These are phyloP conservation scores for Lasaia peninsularis DNA, from an alignment of 1,140 invertebrate genomes.

Conservation along the genomic window DNA sequence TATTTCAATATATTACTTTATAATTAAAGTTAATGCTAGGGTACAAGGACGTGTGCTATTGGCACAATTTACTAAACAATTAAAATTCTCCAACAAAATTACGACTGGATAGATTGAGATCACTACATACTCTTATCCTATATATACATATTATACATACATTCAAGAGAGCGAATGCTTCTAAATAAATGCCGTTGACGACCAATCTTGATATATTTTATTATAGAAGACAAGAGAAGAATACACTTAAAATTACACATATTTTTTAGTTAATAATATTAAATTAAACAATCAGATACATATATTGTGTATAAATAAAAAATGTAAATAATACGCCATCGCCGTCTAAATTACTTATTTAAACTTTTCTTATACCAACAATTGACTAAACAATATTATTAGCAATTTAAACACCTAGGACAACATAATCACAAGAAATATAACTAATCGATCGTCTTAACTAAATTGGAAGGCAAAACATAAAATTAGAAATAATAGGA, in stretches of 20 bases:
- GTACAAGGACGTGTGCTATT: not conserved
- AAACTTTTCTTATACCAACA: too few species aligned
- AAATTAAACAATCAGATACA: too few species aligned
- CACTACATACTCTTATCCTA: constrained; percentile 3
- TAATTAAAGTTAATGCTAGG: not conserved
- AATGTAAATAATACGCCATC: too few species aligned
- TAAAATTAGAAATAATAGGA: constrained; percentile 1
- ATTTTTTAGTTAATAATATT: too few species aligned
- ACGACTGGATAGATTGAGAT: constrained; percentile 1
- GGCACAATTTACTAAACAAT: constrained; percentile 4
- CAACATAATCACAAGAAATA: too few species aligned
- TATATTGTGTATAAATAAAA: too few species aligned
- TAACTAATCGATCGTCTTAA: not conserved
- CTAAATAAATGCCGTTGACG: constrained; percentile 1
- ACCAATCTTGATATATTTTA: not conserved
- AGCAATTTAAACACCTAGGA: too few species aligned
- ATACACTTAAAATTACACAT: too few species aligned
- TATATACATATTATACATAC: constrained; percentile 6
- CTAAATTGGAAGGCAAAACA: not conserved
- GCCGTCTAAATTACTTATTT: too few species aligned
- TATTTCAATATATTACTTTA: too few species aligned
- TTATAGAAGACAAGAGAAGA: too few species aligned
- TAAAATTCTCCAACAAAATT: not conserved
- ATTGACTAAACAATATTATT: too few species aligned
- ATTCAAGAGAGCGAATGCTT: not conserved